Base-by-base conservation (phyloP, 2,888 invertebrate species). In the Lepidochitona cinerea region DNA sequence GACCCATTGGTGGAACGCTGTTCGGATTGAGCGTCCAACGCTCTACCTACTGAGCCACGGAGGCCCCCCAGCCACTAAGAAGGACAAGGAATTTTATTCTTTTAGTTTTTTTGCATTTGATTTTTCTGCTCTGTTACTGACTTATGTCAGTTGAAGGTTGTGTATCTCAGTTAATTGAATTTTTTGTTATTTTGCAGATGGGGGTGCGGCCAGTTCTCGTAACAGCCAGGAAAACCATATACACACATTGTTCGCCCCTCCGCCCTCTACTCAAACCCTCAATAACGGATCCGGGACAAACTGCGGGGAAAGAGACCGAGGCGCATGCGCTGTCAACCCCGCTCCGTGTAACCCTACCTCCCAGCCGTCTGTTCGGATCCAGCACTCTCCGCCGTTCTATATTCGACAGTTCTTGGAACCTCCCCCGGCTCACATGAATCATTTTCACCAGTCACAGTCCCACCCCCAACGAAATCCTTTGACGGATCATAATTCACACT, bases 311-410 rank as follows among this genome's bases (percentile, higher is more conserved):
- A n/a, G n/a, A n/a, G n/a, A 26, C 64, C 26, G 26, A 32, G 41
- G 70, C 29, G 26, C 69, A 68, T 12, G 33, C 29, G 12, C 65
- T 26, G 41, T 29, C 9, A 26, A 32, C 23, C 18, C 66, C 37
- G 32, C 70, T 1, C 35, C 29, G 29, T 29, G 36, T 41, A 26
- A n/a, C 1, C 14, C 71, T 91, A 88, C 18, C 1, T 92, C 93
- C 23, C 81, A 72, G 80, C 75, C 75, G 81, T 77, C 88, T 79
- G 12, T 36, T 35, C 65, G 59, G 7, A 37, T 41, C 32, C 74
- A 70, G 6, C 29, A 68, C 37, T 37, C 75, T 12, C 52, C 64
- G 35, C n/a, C 29, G n/a, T 53, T 33, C 52, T 68, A 72, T 29
- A 73, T 71, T 37, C 73, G 49, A 33, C 70, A 69, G 35, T 81